These are phyloP conservation scores for Thaumetopoea pityocampa DNA, from an alignment of 1,140 invertebrate species.

Conservation along the genomic window DNA sequence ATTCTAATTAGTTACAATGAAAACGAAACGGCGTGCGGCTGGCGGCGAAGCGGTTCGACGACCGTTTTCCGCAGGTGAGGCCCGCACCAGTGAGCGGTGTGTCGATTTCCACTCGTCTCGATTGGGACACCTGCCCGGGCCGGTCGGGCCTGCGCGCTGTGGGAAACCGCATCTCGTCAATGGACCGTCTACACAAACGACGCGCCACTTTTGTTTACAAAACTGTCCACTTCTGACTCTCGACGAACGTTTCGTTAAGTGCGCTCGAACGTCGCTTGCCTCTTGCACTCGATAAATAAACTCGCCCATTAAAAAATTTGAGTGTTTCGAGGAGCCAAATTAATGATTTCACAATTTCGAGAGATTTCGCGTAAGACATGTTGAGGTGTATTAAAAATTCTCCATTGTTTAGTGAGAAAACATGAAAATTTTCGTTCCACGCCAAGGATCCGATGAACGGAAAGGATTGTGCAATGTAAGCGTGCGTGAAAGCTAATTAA, in stretches of 20 bases:
- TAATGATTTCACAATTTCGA: conserved; percentile 19
- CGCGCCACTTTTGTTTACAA: conserved; percentile 70
- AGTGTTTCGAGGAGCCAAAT: conserved; percentile 20
- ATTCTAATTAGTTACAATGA: conserved; percentile 36
- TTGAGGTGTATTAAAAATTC: conserved; percentile 35
- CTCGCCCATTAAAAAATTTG: conserved; percentile 19
- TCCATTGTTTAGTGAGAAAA: conserved; percentile 47
- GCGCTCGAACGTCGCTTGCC: conserved; percentile 31
- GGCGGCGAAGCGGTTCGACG: conserved; percentile 26
- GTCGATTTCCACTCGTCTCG: conserved; percentile 38
- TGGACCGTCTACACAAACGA: conserved; percentile 57
- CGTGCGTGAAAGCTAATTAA: conserved; percentile 41
- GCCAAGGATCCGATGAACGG: conserved; percentile 35
- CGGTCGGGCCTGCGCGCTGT: conserved; percentile 44
- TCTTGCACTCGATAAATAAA: conserved; percentile 53
- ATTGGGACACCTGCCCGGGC: conserved; percentile 47
- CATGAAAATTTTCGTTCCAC: conserved; percentile 36
- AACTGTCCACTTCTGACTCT: conserved; percentile 66
- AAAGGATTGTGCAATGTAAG: conserved; percentile 37
- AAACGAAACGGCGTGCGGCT: conserved; percentile 14
- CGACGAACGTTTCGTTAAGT: conserved; percentile 49
- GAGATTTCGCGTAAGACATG: conserved; percentile 30
- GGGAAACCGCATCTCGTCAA: conserved; percentile 68
- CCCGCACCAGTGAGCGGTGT: conserved; percentile 33
- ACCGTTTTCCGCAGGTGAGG: conserved; percentile 30